A percentile compares a stretch with the other conserved stretches of the same genome.
These are phyloP conservation scores for Karalla daura DNA, from an alignment of 2,797 vertebrate species.

Conservation along the genomic window DNA sequence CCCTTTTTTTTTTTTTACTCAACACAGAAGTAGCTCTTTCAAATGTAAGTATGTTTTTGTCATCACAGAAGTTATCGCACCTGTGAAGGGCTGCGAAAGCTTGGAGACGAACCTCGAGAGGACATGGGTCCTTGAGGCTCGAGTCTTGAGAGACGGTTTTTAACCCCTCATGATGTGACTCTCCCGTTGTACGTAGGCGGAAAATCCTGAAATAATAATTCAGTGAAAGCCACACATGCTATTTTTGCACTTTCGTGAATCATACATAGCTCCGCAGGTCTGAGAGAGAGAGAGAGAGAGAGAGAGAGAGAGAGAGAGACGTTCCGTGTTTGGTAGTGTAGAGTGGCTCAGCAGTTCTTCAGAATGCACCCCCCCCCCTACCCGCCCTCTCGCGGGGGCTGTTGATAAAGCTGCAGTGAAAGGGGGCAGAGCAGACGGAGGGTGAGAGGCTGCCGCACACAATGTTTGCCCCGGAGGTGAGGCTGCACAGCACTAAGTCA, in stretches of 20 bases:
- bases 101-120: too few relatives aligned
- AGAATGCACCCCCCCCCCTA: too few relatives aligned
- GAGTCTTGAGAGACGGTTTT: too few relatives aligned
- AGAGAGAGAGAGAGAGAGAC: background rate
- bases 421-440: constrained; percentile 44
- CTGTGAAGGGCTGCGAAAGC: too few relatives aligned
- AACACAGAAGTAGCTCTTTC: too few relatives aligned
- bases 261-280: constrained; percentile 10
- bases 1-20: too few relatives aligned
- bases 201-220: constrained; percentile 24
- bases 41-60: too few relatives aligned
- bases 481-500: constrained; percentile 26
- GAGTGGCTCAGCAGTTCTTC: background rate
- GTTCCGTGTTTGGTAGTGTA: background rate
- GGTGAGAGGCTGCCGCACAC: constrained; percentile 41
- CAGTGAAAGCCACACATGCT: background rate
- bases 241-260: constrained; percentile 35
- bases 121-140: too few relatives aligned
- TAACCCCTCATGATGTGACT: background rate
- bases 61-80: too few relatives aligned
- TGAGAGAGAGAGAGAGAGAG: background rate
- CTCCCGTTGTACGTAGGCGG: background rate
- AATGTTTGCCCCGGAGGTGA: constrained; percentile 66
- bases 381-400: background rate
- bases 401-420: constrained; percentile 32